Percentiles rank a stretch among this genome's conserved stretches.
Evolutionary conservation across 2,888 invertebrate genomes (phyloP).

Genomic region (Epinotia bilunana): DNA sequence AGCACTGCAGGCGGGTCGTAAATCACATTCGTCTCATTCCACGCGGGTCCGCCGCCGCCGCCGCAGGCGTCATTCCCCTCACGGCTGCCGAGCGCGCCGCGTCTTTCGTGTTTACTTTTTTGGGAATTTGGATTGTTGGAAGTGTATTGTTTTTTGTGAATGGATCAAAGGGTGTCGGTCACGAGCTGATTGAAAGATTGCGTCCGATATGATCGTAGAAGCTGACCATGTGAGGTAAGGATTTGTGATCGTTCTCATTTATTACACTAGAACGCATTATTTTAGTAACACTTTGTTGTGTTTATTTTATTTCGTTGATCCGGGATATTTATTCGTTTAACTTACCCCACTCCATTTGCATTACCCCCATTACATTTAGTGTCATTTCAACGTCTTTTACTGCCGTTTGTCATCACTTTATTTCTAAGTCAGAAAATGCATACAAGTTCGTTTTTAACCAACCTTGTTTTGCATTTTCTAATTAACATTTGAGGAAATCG

Average conservation of each 20-base stretch:
- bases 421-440: not conserved
- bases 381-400: not conserved
- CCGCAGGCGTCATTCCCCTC: constrained; percentile 81
- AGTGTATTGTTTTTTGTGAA: constrained; percentile 71
- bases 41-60: constrained; percentile 83
- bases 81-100: constrained; percentile 79
- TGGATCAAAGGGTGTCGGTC: constrained; percentile 73
- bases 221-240: constrained; percentile 81
- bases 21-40: constrained; percentile 84
- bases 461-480: not conserved
- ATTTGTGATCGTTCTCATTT: constrained; percentile 38
- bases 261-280: constrained; percentile 2
- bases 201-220: constrained; percentile 82
- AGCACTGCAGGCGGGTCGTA: constrained; percentile 84
- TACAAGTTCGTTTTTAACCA: not conserved
- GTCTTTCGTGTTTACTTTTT: constrained; percentile 82
- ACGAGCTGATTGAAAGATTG: constrained; percentile 75
- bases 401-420: not conserved
- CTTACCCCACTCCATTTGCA: not conserved
- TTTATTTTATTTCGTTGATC: not conserved
- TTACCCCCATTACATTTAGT: not conserved
- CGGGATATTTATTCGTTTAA: not conserved
- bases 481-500: not conserved
- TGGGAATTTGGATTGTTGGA: constrained; percentile 70
- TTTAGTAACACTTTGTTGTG: not conserved